Percentiles rank a stretch among this genome's conserved stretches.
Evolutionary conservation across 2,797 vertebrate species (phyloP).

Genomic region (Taenioides sp.): DNA sequence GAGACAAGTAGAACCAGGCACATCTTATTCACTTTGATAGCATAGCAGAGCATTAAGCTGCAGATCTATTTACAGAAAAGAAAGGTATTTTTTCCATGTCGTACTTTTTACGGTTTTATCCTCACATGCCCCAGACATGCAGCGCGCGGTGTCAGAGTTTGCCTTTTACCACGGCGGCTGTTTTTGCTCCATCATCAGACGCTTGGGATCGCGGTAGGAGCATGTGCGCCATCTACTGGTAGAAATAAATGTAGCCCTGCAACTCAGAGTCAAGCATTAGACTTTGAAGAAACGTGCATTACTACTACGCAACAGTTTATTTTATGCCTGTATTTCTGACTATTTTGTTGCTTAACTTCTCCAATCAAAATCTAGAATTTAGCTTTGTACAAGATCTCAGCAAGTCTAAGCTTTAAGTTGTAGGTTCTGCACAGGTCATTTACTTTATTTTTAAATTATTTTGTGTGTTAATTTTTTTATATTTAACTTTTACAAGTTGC

Average conservation of each 20-base stretch:
- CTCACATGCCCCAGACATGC: slow-evolving; percentile 19
- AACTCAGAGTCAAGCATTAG: neutral
- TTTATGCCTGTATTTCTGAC: neutral
- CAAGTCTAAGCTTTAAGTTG: neutral
- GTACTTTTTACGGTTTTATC: slow-evolving; percentile 28
- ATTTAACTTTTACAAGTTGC: too few species aligned
- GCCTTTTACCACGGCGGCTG: neutral
- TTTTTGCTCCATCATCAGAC: slow-evolving; percentile 4
- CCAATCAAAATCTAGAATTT: neutral
- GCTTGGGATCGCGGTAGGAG: slow-evolving; percentile 4
- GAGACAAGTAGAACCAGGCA: slow-evolving; percentile 39
- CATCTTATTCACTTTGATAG: slow-evolving; percentile 57
- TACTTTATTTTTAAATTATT: neutral
- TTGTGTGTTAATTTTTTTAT: neutral
- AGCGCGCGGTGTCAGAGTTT: slow-evolving; percentile 2
- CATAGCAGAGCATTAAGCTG: slow-evolving; percentile 53
- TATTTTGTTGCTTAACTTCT: neutral
- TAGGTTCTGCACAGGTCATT: neutral
- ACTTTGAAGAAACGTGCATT: neutral
- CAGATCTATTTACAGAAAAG: slow-evolving; percentile 67
- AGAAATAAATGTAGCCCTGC: neutral
- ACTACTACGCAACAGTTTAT: too few species aligned
- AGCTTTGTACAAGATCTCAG: neutral
- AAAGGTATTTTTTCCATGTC: slow-evolving; percentile 45
- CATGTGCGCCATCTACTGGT: slow-evolving; percentile 43